Evolutionary conservation across 2,888 invertebrate species (phyloP).

Genomic region (Buathra laborator): DNA sequence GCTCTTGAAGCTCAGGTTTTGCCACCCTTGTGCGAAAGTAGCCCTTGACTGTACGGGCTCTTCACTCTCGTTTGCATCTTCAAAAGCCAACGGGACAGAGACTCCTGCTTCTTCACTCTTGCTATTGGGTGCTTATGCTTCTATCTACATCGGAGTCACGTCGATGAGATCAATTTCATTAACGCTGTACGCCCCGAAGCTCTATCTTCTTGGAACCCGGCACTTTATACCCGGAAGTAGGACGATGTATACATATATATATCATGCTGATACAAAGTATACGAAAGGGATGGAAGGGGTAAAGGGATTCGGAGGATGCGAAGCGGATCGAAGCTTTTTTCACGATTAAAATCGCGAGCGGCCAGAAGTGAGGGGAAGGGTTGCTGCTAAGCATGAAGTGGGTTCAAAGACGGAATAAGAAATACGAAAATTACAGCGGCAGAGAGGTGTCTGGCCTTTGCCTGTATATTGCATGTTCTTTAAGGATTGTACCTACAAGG

Average conservation of each 20-base stretch:
- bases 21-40: conserved; percentile 26
- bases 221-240: conserved; percentile 34
- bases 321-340: conserved; percentile 62
- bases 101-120: not conserved
- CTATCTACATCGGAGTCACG: not conserved
- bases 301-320: conserved; percentile 9
- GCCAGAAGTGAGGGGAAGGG: conserved; percentile 30
- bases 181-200: conserved; percentile 27
- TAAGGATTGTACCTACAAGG: not conserved
- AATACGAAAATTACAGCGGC: not conserved
- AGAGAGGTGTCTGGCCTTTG: conserved; percentile 3
- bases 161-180: conserved; percentile 69
- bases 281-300: conserved; percentile 33
- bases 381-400: not conserved
- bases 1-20: conserved; percentile 9
- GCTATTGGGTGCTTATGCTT: not conserved
- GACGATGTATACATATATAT: not conserved
- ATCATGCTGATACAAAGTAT: conserved; percentile 46
- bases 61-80: conserved; percentile 57
- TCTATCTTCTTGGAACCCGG: conserved; percentile 1
- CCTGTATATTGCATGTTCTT: not conserved
- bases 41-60: conserved; percentile 30
- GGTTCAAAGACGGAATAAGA: not conserved
- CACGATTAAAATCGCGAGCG: conserved; percentile 65
- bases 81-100: conserved; percentile 32